Conservation (phyloP, 2,888 invertebrate species). For the Hypomecis punctinalis region DNA sequence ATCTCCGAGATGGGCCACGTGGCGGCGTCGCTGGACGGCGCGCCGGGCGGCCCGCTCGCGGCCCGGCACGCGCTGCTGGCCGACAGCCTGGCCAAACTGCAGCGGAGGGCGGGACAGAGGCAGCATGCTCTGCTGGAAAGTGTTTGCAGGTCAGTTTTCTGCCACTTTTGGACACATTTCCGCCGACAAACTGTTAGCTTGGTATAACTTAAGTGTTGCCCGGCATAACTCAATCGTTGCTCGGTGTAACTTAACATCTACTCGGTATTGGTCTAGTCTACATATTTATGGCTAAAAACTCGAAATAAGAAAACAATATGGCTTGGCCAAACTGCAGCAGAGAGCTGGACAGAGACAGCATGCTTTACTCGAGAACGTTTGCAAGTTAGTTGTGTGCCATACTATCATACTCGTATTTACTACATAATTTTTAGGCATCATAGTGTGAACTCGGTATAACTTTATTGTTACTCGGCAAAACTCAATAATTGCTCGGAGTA, state of each 20-base stretch:
- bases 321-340: too few relatives aligned
- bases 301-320: too few relatives aligned
- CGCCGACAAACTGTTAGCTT: too few relatives aligned
- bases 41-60: conserved; percentile 92
- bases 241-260: neutral
- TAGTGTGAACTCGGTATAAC: too few relatives aligned
- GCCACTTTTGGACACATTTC: neutral
- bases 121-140: conserved; percentile 96
- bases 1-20: conserved; percentile 96
- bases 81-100: conserved; percentile 91
- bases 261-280: too few relatives aligned
- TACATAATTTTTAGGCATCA: too few relatives aligned
- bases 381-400: too few relatives aligned
- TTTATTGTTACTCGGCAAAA: neutral
- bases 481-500: neutral
- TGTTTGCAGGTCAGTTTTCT: conserved; percentile 85
- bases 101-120: conserved; percentile 91
- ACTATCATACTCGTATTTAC: too few relatives aligned
- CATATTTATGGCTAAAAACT: too few relatives aligned
- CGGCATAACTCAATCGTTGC: neutral
- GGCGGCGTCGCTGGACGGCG: conserved; percentile 91
- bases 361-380: too few relatives aligned
- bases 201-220: too few relatives aligned
- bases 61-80: conserved; percentile 90
- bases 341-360: too few relatives aligned